Base-by-base conservation (phyloP, 2,797 vertebrate species). In the Lutra lutra region DNA sequence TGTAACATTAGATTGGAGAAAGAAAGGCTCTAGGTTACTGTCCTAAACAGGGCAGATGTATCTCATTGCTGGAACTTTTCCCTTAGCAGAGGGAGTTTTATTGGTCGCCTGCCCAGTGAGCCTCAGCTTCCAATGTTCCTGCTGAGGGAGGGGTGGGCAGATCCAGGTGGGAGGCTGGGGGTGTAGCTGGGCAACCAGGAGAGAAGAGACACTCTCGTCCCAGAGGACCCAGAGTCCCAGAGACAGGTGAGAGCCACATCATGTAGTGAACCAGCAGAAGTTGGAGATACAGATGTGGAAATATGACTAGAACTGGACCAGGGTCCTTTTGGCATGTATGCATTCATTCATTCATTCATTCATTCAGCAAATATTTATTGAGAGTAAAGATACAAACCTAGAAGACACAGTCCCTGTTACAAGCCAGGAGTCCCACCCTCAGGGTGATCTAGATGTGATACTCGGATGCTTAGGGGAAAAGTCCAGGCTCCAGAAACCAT, bases 1-100 rank as follows among this genome's bases (percentile, higher is more conserved):
- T 80, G 43, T 86, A 73, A 90, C 96, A 87, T 88, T 48, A 60
- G 68, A 35, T 89, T 70, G 93, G 73, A 84, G 29, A 85, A 89
- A 86, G 93, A 95, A 84, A 72, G 29, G 11, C 73, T 91, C 27
- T 25, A 2, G 58, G 78, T 89, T 32, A 20, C 73, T 14, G 11
- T 12, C 38, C 78, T 80, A 79, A 92, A 40, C 6, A 4, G 20
- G 0, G 23, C 11, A 27, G 91, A 12, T 13, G 35, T 17, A 32
- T 15, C 18, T 11, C 46, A 20, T 17, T 29, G 5, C 51, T 5
- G 77, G 58, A 64, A n/a, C 48, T 60, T 75, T 70, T 48, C 72
- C 68, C 27, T 85, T 29, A 56, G 72, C 72, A 35, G 51, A 82
- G 48, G 1, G 0, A 9, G 23, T 29, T 32, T 46, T n/a, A 62